phyloP scores from a whole-genome alignment of 2,797 vertebrate genomes.

The Myiotriccus ornatus region DNA sequence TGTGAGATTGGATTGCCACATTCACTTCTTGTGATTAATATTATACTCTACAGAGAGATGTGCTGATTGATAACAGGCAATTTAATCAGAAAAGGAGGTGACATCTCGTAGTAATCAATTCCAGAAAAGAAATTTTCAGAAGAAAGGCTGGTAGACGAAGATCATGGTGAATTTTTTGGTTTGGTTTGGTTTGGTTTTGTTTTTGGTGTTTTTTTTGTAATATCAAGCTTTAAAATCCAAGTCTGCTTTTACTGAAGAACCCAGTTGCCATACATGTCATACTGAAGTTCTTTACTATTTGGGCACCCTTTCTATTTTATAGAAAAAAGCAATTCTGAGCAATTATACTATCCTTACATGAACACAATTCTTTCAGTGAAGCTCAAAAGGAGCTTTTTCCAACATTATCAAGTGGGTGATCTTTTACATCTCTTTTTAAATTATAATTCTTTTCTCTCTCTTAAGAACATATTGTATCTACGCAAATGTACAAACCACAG shows the following conservation, averaged over 20 bases:
- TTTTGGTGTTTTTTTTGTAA: not conserved
- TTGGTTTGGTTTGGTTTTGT: not conserved
- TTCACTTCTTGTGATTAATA: not conserved
- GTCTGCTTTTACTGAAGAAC: not conserved
- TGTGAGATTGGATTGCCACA: not conserved
- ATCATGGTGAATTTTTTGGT: not conserved
- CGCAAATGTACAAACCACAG: not conserved
- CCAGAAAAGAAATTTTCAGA: not conserved
- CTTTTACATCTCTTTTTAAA: not conserved
- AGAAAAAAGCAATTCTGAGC: not conserved
- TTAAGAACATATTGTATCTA: not conserved
- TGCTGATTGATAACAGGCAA: not conserved
- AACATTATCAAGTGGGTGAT: not conserved
- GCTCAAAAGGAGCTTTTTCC: not conserved
- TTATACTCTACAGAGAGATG: not conserved
- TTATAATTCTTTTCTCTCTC: not conserved
- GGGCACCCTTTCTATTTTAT: not conserved
- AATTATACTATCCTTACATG: not conserved
- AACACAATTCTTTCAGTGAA: not conserved
- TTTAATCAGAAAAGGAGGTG: not conserved
- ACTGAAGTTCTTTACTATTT: not conserved
- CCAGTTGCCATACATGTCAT: accelerated
- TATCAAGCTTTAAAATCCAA: not conserved
- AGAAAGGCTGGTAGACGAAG: not conserved
- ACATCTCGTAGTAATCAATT: not conserved